Base-by-base conservation (phyloP, 2,888 invertebrate genomes). In the Buathra laborator region DNA sequence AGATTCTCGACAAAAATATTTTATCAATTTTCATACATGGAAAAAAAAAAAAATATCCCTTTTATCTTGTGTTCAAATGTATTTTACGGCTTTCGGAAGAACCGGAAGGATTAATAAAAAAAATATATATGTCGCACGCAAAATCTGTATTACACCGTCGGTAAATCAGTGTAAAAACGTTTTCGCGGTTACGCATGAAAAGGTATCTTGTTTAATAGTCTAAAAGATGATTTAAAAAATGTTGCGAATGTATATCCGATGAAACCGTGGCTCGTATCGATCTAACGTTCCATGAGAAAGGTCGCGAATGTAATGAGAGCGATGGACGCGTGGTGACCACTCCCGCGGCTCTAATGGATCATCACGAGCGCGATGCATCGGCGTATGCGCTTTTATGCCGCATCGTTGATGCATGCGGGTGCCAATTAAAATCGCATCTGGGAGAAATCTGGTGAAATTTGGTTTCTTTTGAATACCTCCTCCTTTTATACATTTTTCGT, bases 391-490 rank as follows among this genome's bases (percentile, higher is more conserved):
- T 53, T 56, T 67, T 53, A 53, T 44, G 43, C 51, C 53, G 53
- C 67, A 24, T 43, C 67, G 53, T 67, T 67, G 76, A 67, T 77
- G 56, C 19, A 70, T 53, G 43, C 43, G 56, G 76, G 29, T 43
- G 53, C n/a, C 43, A 68, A 77, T 77, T 77, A 77, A 77, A 77
- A 77, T 68, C 77, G 59, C 29, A 77, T 77, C 59, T 51, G 56
- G 67, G 29, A 14, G 43, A 53, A 44, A 37, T 37, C 37, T 46
- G 24, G 14, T 10, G 16, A 56, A 46, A 10, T 14, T 46, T 48
- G 6, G 44, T 2, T 59, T 46, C 7, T 37, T 37, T 37, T 37
- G 37, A 7, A 10, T 16, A 19, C 10, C 7, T 43, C 0, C 12
- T 14, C 19, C n/a, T 16, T 29, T 59, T 24, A 16, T 9, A 14